A percentile compares a stretch with the other conserved stretches of the same genome.
These are phyloP conservation scores for Ptychobarbus kaznakovi DNA, from an alignment of 2,797 vertebrate genomes.

Conservation along the genomic window DNA sequence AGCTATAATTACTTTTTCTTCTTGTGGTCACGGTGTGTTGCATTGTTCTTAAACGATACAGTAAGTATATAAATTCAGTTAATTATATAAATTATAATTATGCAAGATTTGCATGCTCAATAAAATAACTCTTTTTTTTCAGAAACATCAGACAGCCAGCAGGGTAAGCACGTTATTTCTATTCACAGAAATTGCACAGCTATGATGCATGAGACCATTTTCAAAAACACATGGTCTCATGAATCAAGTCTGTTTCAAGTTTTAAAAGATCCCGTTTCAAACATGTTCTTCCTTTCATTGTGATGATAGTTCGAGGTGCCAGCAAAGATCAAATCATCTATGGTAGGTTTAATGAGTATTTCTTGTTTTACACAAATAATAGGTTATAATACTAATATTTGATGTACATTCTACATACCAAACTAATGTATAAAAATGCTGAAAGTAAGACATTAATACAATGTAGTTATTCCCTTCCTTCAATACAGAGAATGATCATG, in stretches of 20 bases:
- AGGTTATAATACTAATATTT: neutral
- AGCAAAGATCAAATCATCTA: constrained; percentile 13
- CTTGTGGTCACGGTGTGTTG: constrained; percentile 1
- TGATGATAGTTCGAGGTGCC: neutral
- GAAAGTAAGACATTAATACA: neutral
- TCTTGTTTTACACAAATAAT: neutral
- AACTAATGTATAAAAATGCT: neutral
- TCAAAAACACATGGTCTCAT: neutral
- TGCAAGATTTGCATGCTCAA: neutral
- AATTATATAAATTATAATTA: neutral
- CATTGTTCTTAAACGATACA: constrained; percentile 1
- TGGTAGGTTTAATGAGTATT: constrained; percentile 27
- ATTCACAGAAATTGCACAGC: neutral
- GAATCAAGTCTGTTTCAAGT: neutral
- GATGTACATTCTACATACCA: neutral
- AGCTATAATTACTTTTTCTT: neutral
- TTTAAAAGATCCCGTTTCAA: neutral
- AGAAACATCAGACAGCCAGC: neutral
- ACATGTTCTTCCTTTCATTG: neutral
- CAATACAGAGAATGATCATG: constrained; percentile 28
- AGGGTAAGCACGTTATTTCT: constrained; percentile 1
- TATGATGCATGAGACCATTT: neutral
- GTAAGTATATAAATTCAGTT: constrained; percentile 17
- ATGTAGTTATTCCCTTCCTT: neutral
- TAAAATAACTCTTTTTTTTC: neutral